These are phyloP conservation scores for Caenorhabditis sp. DNA, from an alignment of 2,888 invertebrate genomes.

Conservation along the genomic window DNA sequence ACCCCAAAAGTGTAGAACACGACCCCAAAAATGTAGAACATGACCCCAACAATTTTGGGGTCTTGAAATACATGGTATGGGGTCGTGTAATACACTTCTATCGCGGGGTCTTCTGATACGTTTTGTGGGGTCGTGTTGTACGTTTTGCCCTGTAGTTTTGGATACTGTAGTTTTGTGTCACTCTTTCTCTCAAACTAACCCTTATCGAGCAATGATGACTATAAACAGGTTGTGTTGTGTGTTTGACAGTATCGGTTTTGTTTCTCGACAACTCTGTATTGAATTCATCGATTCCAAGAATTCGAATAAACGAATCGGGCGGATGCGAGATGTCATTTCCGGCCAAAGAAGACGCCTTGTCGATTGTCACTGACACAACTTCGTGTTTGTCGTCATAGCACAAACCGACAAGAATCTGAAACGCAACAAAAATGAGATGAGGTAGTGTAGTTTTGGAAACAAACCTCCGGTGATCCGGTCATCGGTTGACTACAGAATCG, in stretches of 20 bases:
- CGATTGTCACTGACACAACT: slow-evolving; percentile 51
- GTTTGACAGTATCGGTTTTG: slow-evolving; percentile 59
- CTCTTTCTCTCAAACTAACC: slow-evolving; percentile 36
- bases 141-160: too few relatives aligned
- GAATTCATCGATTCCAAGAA: slow-evolving; percentile 53
- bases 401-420: slow-evolving; percentile 50
- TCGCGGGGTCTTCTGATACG: too few relatives aligned
- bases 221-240: slow-evolving; percentile 52
- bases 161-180: too few relatives aligned
- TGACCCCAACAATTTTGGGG: too few relatives aligned
- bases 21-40: too few relatives aligned
- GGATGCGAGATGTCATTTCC: slow-evolving; percentile 24
- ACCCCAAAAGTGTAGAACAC: too few relatives aligned
- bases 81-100: too few relatives aligned
- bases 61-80: too few relatives aligned
- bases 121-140: too few relatives aligned
- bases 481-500: slow-evolving; percentile 61
- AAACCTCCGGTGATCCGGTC: slow-evolving; percentile 56
- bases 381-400: slow-evolving; percentile 56
- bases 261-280: slow-evolving; percentile 54
- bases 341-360: slow-evolving; percentile 49
- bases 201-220: slow-evolving; percentile 53
- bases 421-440: too few relatives aligned
- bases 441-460: too few relatives aligned
- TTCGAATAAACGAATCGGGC: slow-evolving; percentile 60